Base-by-base conservation (phyloP, 2,113 vertebrate species). In the Lichenostomus cassidix region DNA sequence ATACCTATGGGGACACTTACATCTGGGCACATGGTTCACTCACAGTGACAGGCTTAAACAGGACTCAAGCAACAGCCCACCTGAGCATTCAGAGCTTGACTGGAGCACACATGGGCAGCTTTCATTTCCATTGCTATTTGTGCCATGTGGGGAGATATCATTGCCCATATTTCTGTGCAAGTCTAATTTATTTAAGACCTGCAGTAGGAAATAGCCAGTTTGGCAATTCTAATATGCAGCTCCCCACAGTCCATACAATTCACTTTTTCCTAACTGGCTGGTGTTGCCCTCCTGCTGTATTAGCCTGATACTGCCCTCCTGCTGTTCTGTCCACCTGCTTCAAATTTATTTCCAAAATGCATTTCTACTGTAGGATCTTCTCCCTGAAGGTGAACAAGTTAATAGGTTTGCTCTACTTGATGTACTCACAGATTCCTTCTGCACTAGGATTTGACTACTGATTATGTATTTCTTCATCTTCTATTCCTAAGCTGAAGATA, bases 261-360 rank as follows among this genome's bases (percentile, higher is more conserved):
- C 77, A 82, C 94, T 95, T 97, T 90, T 94, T 73, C 50, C 82
- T 93, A 76, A 91, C 94, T 96, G 92, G 91, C 94, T 92, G 86
- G 71, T 89, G 73, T 73, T 90, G 89, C 93, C 91, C 74, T 92
- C 94, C 97, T 95, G 96, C 24, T 79, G 93, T 42, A 96, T 95
- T 60, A 76, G 91, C 87, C 93, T 67, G 58, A 87, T 96, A 75
- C 71, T 59, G 17, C 83, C 83, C 93, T 94, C 96, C 96, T 96
- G 92, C 96, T 96, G 96, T 77, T 97, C 91, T 94, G 96, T 96
- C 97, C 98, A 97, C 98, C 97, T 98, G 97, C 95, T 97, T 92
- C 46, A 9, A 94, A 96, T 97, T 97, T 96, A 97, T 94, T 97
- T 97, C 96, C 96, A 97, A 97, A 97, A 97, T 76, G 67, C 68